Evolutionary conservation across 1,140 invertebrate species (phyloP).

Genomic region (Ceratosolen solmsi): DNA sequence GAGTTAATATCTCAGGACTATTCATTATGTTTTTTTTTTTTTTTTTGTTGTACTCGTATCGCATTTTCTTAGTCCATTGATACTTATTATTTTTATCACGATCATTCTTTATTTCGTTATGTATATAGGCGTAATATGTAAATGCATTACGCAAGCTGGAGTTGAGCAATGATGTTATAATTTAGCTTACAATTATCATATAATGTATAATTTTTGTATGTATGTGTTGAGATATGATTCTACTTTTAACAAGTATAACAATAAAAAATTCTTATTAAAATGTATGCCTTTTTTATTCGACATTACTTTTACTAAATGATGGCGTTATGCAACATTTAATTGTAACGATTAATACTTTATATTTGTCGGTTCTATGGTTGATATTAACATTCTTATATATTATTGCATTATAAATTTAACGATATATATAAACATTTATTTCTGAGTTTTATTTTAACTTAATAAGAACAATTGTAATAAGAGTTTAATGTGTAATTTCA

Average conservation of each 20-base stretch:
- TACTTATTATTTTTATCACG: constrained; percentile 10
- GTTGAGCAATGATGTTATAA: constrained; percentile 35
- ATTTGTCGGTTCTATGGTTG: too few relatives aligned
- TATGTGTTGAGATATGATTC: constrained; percentile 57
- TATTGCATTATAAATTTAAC: too few relatives aligned
- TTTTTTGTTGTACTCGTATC: constrained; percentile 39
- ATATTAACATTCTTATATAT: too few relatives aligned
- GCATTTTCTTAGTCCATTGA: background rate
- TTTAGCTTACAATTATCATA: constrained; percentile 43
- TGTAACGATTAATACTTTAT: too few relatives aligned
- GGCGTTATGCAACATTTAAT: too few relatives aligned
- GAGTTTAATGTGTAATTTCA: too few relatives aligned
- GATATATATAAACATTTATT: too few relatives aligned
- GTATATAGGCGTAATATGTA: constrained; percentile 59
- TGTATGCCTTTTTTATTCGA: background rate
- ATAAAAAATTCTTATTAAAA: constrained; percentile 41
- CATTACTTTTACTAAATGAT: background rate
- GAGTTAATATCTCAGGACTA: constrained; percentile 62
- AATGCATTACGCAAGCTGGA: constrained; percentile 41
- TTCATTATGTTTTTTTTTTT: constrained; percentile 49
- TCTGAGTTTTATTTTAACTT: too few relatives aligned
- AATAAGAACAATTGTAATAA: too few relatives aligned
- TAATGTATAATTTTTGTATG: constrained; percentile 58
- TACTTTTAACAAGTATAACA: constrained; percentile 50
- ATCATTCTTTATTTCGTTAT: constrained; percentile 50